Base-by-base conservation (phyloP, 2,113 vertebrate genomes). In the Vulpes vulpes region DNA sequence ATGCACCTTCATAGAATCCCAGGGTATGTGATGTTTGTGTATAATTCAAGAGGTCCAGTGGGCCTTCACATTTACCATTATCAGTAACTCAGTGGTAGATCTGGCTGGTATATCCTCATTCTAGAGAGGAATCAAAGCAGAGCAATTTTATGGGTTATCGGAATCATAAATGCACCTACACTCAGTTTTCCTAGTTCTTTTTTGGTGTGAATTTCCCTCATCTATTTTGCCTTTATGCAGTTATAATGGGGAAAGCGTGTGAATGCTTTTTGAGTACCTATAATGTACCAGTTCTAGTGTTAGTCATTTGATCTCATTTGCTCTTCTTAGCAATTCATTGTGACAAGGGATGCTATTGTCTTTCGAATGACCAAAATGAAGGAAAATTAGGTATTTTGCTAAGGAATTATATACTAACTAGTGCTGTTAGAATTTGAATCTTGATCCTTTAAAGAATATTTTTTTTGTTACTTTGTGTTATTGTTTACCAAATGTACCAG, bases 361-460 rank as follows among this genome's bases (percentile, higher is more conserved):
- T 95, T 51, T 65, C 20, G 51, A 38, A 5, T 20, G 53, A 91
- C 69, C 38, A 60, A 9, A 67, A 22, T 69, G 78, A 69, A 69
- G 84, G 59, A 73, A 93, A 80, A 30, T 64, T 22, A n/a, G 1
- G 8, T 55, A 6, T 91, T 91, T 88, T 90, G 19, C 35, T 71
- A 53, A 95, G 84, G 64, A 76, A 51, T 69, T 92, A 20, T n/a
- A 11, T 82, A 35, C 73, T 67, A 85, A 65, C 8, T 51, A 85
- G n/a, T 20, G 11, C 12, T 89, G 53, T 20, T 95, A 73, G 60
- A 94, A 51, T 95, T 93, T 94, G 19, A 64, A 91, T 91, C 27
- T 80, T 64, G 55, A 79, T 69, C 51, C 3, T 88, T 22, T 10
- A 62, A 79, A 88, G 20, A 92, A 79, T 69, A 74, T 55, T 73